Percentiles rank a stretch among this genome's conserved stretches.
These are phyloP conservation scores for Larimichthys polyactis DNA, from an alignment of 2,113 vertebrate genomes.

Conservation along the genomic window DNA sequence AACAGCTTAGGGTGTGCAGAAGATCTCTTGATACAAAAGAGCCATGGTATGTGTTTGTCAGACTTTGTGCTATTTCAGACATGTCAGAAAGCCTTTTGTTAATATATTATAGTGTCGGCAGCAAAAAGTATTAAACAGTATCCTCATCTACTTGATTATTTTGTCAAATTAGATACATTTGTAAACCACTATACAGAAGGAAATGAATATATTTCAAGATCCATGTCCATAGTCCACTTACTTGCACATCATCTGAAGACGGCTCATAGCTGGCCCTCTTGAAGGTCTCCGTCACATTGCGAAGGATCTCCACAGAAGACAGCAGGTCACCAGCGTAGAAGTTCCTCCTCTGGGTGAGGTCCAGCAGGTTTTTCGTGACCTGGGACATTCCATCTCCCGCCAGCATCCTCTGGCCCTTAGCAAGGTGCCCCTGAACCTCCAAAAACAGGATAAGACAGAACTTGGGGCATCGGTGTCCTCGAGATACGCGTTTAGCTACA, in stretches of 20 bases:
- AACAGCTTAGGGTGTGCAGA: constrained; percentile 60
- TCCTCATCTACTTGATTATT: not conserved
- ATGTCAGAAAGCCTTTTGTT: not conserved
- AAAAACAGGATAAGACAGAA: constrained; percentile 75
- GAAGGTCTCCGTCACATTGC: constrained; percentile 98
- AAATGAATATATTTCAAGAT: not conserved
- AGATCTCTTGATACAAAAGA: constrained; percentile 69
- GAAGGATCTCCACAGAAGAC: constrained; percentile 97
- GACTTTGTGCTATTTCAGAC: constrained; percentile 49
- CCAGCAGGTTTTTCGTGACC: constrained; percentile 96
- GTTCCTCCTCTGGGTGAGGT: constrained; percentile 97
- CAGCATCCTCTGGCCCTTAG: constrained; percentile 94
- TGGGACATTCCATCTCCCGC: constrained; percentile 98
- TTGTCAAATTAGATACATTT: not conserved
- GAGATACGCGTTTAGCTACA: constrained; percentile 30
- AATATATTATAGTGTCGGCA: not conserved
- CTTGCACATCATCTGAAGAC: constrained; percentile 97
- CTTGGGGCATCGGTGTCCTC: constrained; percentile 76
- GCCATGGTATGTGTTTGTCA: constrained; percentile 36
- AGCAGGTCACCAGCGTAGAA: constrained; percentile 98
- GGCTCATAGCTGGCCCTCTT: constrained; percentile 97
- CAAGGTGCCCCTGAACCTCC: constrained; percentile 98
- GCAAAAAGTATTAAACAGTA: not conserved
- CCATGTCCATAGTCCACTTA: constrained; percentile 73
- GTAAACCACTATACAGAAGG: not conserved